Conservation (phyloP, 2,113 vertebrate genomes). For the Eulacestoma nigropectus region DNA sequence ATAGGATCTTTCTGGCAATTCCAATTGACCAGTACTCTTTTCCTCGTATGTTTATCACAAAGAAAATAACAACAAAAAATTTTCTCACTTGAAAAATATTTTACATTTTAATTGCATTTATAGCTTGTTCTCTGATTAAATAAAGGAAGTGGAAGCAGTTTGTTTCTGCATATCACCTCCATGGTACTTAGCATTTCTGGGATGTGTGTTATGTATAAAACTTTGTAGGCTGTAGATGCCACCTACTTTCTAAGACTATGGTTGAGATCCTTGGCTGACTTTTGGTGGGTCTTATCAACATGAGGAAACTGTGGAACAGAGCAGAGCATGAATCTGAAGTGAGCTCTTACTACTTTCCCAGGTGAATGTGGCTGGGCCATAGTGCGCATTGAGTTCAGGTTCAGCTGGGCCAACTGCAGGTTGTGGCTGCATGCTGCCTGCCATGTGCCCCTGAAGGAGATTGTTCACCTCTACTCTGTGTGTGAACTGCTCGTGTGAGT, state of each 20-base stretch:
- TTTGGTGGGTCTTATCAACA: neutral
- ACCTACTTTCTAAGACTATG: neutral
- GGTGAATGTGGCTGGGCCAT: neutral
- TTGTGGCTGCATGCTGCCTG: neutral
- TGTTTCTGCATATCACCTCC: neutral
- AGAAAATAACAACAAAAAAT: neutral
- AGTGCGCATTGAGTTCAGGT: neutral
- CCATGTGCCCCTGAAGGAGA: neutral
- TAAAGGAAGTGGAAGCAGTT: neutral
- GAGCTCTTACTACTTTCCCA: neutral
- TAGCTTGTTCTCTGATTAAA: neutral
- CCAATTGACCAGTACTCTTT: neutral
- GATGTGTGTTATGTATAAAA: neutral
- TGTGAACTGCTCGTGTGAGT: neutral
- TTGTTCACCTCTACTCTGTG: neutral
- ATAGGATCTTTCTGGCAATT: neutral
- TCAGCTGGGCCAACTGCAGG: neutral
- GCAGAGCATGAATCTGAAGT: neutral
- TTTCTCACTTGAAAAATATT: neutral
- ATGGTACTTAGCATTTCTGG: neutral
- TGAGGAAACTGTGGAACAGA: neutral
- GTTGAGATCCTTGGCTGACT: neutral
- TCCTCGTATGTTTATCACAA: neutral
- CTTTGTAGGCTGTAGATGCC: neutral
- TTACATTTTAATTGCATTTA: neutral